These are phyloP conservation scores for Coregonus ussuriensis DNA, from an alignment of 2,797 vertebrate species.

Conservation along the genomic window DNA sequence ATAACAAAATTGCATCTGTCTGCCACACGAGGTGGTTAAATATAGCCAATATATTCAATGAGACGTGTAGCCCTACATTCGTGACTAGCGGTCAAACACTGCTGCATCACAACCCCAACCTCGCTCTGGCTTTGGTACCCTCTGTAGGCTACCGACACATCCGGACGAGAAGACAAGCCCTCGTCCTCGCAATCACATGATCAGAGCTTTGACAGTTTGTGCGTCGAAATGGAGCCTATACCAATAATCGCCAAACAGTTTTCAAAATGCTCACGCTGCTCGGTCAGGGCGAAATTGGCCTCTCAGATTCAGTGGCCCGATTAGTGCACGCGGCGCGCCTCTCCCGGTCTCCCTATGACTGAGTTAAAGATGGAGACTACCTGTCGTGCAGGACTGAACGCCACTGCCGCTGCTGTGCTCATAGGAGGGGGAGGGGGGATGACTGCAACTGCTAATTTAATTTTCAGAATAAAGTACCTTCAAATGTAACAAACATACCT, in stretches of 20 bases:
- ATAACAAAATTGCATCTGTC: constrained; percentile 47
- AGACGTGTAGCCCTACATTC: background rate
- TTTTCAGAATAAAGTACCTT: too few species aligned
- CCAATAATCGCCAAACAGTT: background rate
- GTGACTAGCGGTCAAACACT: background rate
- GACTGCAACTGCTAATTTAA: too few species aligned
- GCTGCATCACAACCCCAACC: background rate
- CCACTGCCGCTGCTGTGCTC: background rate
- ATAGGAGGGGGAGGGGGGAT: background rate
- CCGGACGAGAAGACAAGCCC: background rate
- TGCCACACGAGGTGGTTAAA: constrained; percentile 3
- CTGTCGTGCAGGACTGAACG: background rate
- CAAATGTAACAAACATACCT: too few species aligned
- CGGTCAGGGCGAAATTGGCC: background rate
- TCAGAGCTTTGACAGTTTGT: background rate
- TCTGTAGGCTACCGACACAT: background rate
- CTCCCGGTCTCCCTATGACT: background rate
- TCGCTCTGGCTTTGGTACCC: background rate
- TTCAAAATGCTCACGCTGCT: background rate
- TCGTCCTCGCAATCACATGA: background rate
- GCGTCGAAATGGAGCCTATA: background rate
- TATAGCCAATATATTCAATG: background rate
- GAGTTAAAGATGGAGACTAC: background rate
- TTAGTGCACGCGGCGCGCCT: background rate
- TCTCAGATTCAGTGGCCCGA: background rate